A percentile compares a stretch with the other conserved stretches of the same genome.
Evolutionary conservation across 2,888 invertebrate species (phyloP).

Genomic region (Drosophila picticornis): DNA sequence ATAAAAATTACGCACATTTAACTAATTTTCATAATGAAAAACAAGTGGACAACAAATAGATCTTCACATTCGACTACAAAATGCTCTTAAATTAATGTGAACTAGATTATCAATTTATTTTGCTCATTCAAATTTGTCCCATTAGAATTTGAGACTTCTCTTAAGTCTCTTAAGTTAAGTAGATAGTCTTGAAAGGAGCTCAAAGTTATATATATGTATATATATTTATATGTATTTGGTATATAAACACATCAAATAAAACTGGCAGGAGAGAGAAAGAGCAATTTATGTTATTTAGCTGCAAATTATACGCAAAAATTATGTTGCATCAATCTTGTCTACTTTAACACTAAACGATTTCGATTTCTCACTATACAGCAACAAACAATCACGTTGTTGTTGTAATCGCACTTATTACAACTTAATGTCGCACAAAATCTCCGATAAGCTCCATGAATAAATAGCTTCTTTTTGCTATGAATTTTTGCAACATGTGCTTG

Average conservation of each 20-base stretch:
- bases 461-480: neutral
- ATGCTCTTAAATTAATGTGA: slow-evolving; percentile 20
- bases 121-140: neutral
- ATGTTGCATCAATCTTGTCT: neutral
- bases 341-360: neutral
- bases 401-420: slow-evolving; percentile 16
- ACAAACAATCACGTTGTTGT: neutral
- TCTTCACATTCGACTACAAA: slow-evolving; percentile 9
- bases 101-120: neutral
- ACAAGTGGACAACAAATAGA: slow-evolving; percentile 12
- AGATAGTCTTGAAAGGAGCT: neutral
- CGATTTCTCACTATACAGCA: neutral
- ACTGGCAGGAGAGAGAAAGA: neutral
- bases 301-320: neutral
- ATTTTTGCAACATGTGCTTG: slow-evolving; percentile 21
- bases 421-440: slow-evolving; percentile 32
- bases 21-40: slow-evolving; percentile 74
- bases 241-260: neutral
- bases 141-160: neutral
- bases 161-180: no score
- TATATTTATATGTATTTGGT: no score
- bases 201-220: no score
- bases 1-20: slow-evolving; percentile 72
- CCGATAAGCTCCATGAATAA: slow-evolving; percentile 25
- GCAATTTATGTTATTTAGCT: neutral